phyloP scores from a whole-genome alignment of 2,113 vertebrate species.

The Jaculus jaculus region DNA sequence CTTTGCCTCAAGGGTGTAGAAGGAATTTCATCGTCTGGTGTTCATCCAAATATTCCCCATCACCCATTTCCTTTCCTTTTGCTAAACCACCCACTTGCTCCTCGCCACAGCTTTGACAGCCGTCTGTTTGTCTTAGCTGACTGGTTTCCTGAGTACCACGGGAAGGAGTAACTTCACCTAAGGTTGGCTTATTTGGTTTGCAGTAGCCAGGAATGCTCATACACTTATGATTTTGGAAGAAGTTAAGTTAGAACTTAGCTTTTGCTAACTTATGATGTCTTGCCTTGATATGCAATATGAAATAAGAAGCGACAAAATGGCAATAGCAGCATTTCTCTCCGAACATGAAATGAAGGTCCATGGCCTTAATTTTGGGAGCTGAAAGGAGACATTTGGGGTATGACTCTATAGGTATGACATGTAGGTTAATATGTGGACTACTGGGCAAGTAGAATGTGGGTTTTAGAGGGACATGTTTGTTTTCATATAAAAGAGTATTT shows the following conservation, averaged over 20 bases:
- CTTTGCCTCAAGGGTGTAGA: constrained; percentile 56
- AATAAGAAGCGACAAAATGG: constrained; percentile 26
- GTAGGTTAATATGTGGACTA: neutral
- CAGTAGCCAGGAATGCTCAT: constrained; percentile 43
- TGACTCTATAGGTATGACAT: neutral
- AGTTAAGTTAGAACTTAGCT: constrained; percentile 23
- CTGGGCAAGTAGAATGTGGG: neutral
- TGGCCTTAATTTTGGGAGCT: neutral
- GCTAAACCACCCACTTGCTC: constrained; percentile 25
- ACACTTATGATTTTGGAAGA: constrained; percentile 37
- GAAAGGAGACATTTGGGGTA: neutral
- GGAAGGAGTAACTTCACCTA: constrained; percentile 23
- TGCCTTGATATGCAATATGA: neutral
- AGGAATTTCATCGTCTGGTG: constrained; percentile 64
- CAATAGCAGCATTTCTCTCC: constrained; percentile 11
- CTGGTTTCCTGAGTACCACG: constrained; percentile 33
- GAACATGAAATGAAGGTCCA: neutral
- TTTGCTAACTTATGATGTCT: neutral
- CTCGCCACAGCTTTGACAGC: neutral
- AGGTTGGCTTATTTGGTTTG: constrained; percentile 4
- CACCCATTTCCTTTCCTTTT: neutral
- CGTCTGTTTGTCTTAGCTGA: constrained; percentile 59
- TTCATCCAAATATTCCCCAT: constrained; percentile 36
- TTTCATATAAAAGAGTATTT: constrained; percentile 27
- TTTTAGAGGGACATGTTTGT: neutral